Evolutionary conservation across 2,113 vertebrate genomes (phyloP).

Genomic region (Lepisosteus oculatus): DNA sequence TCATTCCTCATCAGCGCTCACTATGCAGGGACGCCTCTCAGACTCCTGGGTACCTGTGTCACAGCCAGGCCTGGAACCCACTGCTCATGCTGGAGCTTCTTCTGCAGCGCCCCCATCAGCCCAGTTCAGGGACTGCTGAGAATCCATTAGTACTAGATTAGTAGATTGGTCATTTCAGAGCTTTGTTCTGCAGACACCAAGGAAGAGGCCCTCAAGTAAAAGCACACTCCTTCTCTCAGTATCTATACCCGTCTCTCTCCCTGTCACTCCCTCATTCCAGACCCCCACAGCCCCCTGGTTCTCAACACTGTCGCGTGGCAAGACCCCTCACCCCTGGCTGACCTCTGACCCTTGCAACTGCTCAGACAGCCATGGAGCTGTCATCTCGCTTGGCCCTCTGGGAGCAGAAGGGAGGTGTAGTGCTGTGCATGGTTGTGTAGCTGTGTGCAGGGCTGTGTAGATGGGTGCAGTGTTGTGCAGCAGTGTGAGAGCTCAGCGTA

Average conservation of each 20-base stretch:
- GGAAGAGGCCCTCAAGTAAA: no score
- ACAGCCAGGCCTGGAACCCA: no score
- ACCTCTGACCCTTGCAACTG: slow-evolving; percentile 19
- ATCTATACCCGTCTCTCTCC: slow-evolving; percentile 35
- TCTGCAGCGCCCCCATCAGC: neutral
- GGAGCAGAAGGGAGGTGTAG: slow-evolving; percentile 93
- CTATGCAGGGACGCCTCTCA: neutral
- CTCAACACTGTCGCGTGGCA: neutral
- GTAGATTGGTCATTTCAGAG: no score
- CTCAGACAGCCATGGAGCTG: slow-evolving; percentile 77
- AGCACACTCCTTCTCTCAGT: neutral
- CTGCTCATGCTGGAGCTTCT: no score
- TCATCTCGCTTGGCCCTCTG: slow-evolving; percentile 93
- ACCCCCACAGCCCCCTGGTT: neutral
- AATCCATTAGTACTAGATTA: no score
- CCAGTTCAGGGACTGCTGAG: no score
- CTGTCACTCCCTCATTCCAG: slow-evolving; percentile 9
- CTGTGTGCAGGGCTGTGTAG: neutral
- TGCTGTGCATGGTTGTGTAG: slow-evolving; percentile 13
- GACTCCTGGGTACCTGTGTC: neutral
- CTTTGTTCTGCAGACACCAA: no score
- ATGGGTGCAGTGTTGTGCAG: no score
- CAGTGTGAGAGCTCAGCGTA: no score
- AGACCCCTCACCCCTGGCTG: neutral
- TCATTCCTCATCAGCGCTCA: neutral